Base-by-base conservation (phyloP, 1,140 invertebrate genomes). In the Drosophila melanica region DNA sequence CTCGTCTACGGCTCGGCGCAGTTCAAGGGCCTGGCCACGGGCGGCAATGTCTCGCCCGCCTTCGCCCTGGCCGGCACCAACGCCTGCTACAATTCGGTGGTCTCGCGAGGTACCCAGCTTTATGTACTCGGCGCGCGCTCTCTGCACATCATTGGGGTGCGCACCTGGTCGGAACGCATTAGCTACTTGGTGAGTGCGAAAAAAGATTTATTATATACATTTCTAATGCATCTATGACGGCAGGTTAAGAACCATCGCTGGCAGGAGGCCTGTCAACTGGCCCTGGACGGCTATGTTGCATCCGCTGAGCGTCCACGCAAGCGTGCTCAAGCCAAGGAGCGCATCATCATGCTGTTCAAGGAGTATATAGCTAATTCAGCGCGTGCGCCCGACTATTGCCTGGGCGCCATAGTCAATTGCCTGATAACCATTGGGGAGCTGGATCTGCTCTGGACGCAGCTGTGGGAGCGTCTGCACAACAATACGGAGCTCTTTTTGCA, bases 1-100 rank as follows among this genome's bases (percentile, higher is more conserved):
- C 93, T 99, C 37, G 97, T 98, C 0, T 99, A 99, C 92, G 95
- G 95, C 27, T 97, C 97, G 27, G 97, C 97, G 78, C 97, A 98
- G 93, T 99, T 98, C 87, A 98, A 99, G 92, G 98, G 97, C 1
- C 93, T 96, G 65, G 95, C 95, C 74, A 94, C 94, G 0, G 95
- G 95, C 1, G 95, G 95, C 1, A 94, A 94, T 66, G 95, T 95
- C 1, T 95, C 94, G 2, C 90, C 91, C 2, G 91, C 91, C 11
- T 86, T 92, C 11, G 91, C 91, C 6, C 92, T 94, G 63, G 96
- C 96, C 44, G 97, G 97, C 0, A 96, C 97, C 91, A 94, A 95
- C 80, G 97, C 97, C 7, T 98, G 97, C 87, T 98, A 98, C 80
- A 98, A 98, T 79, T 98, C 98, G 14, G 94, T 98, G 16, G 95